Evolutionary conservation across 1,140 invertebrate genomes (phyloP).

Genomic region (Callitettix versicolor): DNA sequence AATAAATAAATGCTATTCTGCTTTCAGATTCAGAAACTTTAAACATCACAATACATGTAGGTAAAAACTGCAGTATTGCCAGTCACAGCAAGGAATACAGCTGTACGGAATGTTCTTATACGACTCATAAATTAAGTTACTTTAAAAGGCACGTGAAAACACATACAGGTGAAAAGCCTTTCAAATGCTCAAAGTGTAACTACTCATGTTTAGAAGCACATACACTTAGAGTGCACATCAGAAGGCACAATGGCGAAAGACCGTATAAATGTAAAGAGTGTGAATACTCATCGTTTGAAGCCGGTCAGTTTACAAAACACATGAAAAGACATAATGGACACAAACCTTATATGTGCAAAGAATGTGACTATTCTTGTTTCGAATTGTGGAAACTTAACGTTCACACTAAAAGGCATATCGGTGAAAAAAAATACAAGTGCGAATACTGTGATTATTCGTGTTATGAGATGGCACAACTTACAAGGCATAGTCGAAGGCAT

Average conservation of each 20-base stretch:
- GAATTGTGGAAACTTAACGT: neutral
- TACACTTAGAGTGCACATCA: neutral
- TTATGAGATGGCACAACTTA: neutral
- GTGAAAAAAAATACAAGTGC: slow-evolving; percentile 3
- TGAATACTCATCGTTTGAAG: neutral
- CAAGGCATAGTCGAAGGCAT: neutral
- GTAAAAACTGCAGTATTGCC: too few relatives aligned
- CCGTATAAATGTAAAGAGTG: slow-evolving; percentile 4
- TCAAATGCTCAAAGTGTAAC: neutral
- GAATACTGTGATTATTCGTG: neutral
- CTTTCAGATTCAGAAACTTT: too few relatives aligned
- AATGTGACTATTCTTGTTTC: neutral
- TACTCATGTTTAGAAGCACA: neutral
- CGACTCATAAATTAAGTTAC: too few relatives aligned
- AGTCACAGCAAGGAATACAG: too few relatives aligned
- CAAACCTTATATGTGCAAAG: neutral
- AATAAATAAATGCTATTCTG: too few relatives aligned
- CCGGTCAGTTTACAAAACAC: neutral
- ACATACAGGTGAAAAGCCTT: slow-evolving; percentile 11
- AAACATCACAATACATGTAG: too few relatives aligned
- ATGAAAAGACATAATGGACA: neutral
- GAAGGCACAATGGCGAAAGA: neutral
- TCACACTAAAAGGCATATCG: neutral
- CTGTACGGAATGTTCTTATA: too few relatives aligned
- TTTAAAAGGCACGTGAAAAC: neutral